Conservation (phyloP, 2,888 invertebrate species). For the Metacarcinus magister region DNA sequence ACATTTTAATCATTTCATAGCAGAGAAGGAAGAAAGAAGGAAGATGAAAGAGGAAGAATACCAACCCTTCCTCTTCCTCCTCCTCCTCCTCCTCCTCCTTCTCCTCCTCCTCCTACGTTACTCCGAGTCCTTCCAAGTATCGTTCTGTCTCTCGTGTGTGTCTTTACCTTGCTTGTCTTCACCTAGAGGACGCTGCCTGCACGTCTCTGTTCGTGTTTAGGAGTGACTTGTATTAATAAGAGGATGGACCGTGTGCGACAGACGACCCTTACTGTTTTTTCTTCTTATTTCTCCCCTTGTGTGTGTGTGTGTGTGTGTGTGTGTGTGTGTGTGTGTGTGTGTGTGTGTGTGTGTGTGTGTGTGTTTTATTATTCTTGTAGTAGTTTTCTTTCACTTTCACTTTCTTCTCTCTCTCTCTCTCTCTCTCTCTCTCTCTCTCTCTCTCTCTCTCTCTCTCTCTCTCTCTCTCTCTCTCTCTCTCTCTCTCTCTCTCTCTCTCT, state of each 20-base stretch:
- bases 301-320: not conserved
- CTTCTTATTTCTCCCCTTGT: not conserved
- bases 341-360: not conserved
- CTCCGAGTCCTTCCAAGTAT: not conserved
- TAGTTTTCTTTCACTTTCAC: not conserved
- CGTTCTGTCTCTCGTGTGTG: too few relatives aligned
- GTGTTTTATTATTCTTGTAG: not conserved
- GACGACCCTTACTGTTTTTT: too few relatives aligned
- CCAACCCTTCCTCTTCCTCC: not conserved
- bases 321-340: not conserved
- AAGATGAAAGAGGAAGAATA: not conserved
- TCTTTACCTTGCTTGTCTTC: too few relatives aligned
- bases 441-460: conserved; percentile 11
- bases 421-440: not conserved
- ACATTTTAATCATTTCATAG: not conserved
- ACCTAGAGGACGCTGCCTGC: too few relatives aligned
- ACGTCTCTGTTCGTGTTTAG: too few relatives aligned
- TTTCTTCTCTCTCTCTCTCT: not conserved
- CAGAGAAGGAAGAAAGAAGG: not conserved
- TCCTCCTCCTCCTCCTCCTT: not conserved
- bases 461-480: conserved; percentile 14
- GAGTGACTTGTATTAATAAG: too few relatives aligned
- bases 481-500: conserved; percentile 10
- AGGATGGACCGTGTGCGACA: too few relatives aligned
- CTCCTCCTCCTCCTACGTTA: not conserved